Conservation (phyloP, 1,140 invertebrate species). For the Zaprionus ghesquierei region DNA sequence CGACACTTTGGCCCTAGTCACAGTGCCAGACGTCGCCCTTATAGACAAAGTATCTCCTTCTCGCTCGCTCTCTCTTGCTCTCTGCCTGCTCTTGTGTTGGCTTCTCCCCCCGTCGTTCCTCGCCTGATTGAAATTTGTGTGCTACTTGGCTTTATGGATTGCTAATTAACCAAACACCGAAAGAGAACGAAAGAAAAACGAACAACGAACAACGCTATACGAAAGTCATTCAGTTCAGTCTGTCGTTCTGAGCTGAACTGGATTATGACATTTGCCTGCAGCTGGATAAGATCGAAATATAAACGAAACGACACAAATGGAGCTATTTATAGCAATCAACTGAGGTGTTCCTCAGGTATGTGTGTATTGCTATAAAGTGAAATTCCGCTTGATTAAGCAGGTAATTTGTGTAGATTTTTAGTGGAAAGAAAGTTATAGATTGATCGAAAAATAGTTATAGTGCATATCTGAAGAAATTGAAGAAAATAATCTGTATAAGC, state of each 20-base stretch:
- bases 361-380: background rate
- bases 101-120: constrained; percentile 2
- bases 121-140: constrained; percentile 72
- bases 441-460: background rate
- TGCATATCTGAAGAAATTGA: background rate
- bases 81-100: background rate
- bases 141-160: constrained; percentile 71
- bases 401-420: background rate
- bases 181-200: background rate
- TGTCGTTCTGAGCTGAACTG: constrained; percentile 1
- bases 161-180: constrained; percentile 60
- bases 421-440: background rate
- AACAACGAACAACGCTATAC: background rate
- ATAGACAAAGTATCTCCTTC: background rate
- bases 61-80: background rate
- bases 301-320: background rate
- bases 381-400: background rate
- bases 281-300: constrained; percentile 1
- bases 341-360: background rate
- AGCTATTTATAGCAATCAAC: constrained; percentile 4
- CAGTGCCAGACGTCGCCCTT: background rate
- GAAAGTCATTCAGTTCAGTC: constrained; percentile 10
- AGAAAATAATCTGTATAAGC: background rate
- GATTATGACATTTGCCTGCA: constrained; percentile 9
- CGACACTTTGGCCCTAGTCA: constrained; percentile 51